These are phyloP conservation scores for Tribolium madens DNA, from an alignment of 1,140 invertebrate species.

Conservation along the genomic window DNA sequence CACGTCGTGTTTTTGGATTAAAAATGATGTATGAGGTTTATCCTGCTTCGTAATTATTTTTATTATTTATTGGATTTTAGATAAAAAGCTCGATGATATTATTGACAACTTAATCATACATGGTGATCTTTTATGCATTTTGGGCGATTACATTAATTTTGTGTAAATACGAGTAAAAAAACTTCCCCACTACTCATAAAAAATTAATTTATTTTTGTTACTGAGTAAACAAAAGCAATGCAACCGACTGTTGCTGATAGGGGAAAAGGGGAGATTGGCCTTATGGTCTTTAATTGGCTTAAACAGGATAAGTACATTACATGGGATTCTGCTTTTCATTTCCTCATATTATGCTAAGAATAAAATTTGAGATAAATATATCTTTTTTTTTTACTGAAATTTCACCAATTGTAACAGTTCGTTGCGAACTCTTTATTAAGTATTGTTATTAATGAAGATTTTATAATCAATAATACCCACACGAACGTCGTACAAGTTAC, in stretches of 20 bases:
- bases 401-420: too few species aligned
- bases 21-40: constrained; percentile 27
- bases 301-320: not conserved
- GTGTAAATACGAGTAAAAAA: constrained; percentile 4
- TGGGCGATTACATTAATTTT: constrained; percentile 7
- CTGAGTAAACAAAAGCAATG: not conserved
- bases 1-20: constrained; percentile 21
- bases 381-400: too few species aligned
- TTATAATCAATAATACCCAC: too few species aligned
- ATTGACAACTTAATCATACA: constrained; percentile 28
- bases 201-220: constrained; percentile 15
- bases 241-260: not conserved
- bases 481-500: too few species aligned
- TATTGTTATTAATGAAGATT: too few species aligned
- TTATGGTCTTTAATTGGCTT: not conserved
- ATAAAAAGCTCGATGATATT: constrained; percentile 11
- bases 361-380: too few species aligned
- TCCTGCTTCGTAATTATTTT: constrained; percentile 38
- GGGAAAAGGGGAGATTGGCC: not conserved
- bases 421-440: too few species aligned
- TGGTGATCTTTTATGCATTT: constrained; percentile 24
- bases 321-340: not conserved
- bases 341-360: too few species aligned
- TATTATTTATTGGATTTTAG: constrained; percentile 38
- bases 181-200: not conserved